Base-by-base conservation (phyloP, 1,140 invertebrate species). In the Drosophila repletoides region DNA sequence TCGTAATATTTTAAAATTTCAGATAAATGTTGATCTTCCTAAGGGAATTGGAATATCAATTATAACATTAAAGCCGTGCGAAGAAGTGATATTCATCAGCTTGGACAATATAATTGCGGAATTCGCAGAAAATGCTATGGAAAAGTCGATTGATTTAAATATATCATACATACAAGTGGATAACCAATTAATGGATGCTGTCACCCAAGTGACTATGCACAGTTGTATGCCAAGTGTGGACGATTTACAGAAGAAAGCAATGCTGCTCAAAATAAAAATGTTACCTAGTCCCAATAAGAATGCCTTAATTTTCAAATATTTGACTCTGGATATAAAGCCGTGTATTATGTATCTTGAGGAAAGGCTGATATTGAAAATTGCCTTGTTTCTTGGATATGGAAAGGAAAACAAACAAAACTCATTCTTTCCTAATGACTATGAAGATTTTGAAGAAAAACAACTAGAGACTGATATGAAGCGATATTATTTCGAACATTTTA, bases 401-500 rank as follows among this genome's bases (percentile, higher is more conserved):
- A 92, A 76, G 89, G 91, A 74, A 69, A 89, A 68, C 21, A 36
- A 40, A 2, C 67, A 72, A 14, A 75, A 60, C 3, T 31, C 72
- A 15, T 79, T 67, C 19, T 29, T 84, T 4, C 74, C 81, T 3
- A 67, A 58, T 19, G 70, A 79, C n/a, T 74, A 74, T 28, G 68
- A 80, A 4, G 79, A 94, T 77, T 93, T 95, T 65, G 92, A 97
- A 7, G 94, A 94, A n/a, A 94, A 96, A 86, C 94, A 95, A 0
- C 94, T 96, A 6, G 94, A 96, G 6, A 93, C 95, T 7, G 94
- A 96, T 90, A 94, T 95, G 19, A 95, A 94, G 60, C 90, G 96
- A 71, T 98, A 97, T 90, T 99, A 98, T 91, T 98, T 99, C 91
- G 97, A 95, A 21, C 93, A 94, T 7, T 91, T 99, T 33, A 95